Evolutionary conservation across 2,888 invertebrate species (phyloP).

Genomic region (Athripsodes cinereus): DNA sequence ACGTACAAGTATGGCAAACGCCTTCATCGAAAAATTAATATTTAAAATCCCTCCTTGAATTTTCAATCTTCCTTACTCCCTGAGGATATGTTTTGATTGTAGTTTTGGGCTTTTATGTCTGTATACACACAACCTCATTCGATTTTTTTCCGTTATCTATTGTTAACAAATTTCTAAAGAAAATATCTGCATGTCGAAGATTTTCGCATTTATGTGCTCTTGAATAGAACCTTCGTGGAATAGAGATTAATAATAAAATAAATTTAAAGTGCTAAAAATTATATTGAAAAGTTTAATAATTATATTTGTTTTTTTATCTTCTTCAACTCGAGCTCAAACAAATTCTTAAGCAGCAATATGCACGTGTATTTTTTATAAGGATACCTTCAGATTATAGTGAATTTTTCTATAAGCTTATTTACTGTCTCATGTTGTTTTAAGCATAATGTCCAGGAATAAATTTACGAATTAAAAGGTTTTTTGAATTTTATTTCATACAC

Average conservation of each 20-base stretch:
- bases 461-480: too few relatives aligned
- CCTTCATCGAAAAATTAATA: conserved; percentile 27
- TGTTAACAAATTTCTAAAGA: background rate
- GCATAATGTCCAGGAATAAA: too few relatives aligned
- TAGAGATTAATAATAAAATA: background rate
- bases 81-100: conserved; percentile 21
- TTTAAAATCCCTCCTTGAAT: conserved; percentile 26
- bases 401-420: too few relatives aligned
- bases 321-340: too few relatives aligned
- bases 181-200: background rate
- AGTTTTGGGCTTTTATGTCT: conserved; percentile 15
- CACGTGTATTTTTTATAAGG: too few relatives aligned
- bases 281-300: too few relatives aligned
- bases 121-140: background rate
- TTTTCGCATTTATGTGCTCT: background rate
- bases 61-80: conserved; percentile 22
- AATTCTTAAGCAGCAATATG: too few relatives aligned
- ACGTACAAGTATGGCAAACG: conserved; percentile 5
- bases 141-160: background rate
- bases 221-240: background rate
- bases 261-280: background rate
- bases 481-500: too few relatives aligned
- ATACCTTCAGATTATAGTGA: too few relatives aligned
- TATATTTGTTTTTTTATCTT: too few relatives aligned
- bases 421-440: too few relatives aligned